These are phyloP conservation scores for Danio kyathit DNA, from an alignment of 2,797 vertebrate species.

Conservation along the genomic window DNA sequence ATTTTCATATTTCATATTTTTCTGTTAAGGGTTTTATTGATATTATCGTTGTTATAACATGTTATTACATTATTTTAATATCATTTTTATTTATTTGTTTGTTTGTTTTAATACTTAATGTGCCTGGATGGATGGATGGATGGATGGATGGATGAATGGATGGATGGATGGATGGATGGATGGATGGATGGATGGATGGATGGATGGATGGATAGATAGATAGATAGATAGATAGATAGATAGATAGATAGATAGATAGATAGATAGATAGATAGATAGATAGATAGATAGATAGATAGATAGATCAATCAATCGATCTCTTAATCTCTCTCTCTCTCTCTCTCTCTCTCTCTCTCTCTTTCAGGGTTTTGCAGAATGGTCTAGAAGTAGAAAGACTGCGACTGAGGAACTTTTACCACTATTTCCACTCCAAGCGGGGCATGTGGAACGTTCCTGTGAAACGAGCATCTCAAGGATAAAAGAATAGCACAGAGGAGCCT, in stretches of 20 bases:
- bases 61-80: too few species aligned
- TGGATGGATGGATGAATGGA: too few species aligned
- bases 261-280: too few species aligned
- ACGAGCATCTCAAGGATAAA: constrained; percentile 83
- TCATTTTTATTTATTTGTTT: too few species aligned
- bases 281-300: background rate
- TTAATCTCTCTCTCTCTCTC: background rate
- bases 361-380: constrained; percentile 92
- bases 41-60: too few species aligned
- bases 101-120: too few species aligned
- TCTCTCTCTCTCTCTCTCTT: background rate
- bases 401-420: constrained; percentile 96
- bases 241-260: too few species aligned
- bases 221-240: background rate
- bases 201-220: background rate
- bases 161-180: too few species aligned
- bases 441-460: constrained; percentile 95
- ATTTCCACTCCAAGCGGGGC: constrained; percentile 96
- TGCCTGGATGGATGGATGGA: too few species aligned
- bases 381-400: constrained; percentile 95
- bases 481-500: constrained; percentile 6
- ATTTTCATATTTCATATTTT: too few species aligned
- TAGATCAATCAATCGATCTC: background rate
- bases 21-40: too few species aligned
- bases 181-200: background rate